Conservation (phyloP, 2,888 invertebrate genomes). For the Diadegma fenestrale region DNA sequence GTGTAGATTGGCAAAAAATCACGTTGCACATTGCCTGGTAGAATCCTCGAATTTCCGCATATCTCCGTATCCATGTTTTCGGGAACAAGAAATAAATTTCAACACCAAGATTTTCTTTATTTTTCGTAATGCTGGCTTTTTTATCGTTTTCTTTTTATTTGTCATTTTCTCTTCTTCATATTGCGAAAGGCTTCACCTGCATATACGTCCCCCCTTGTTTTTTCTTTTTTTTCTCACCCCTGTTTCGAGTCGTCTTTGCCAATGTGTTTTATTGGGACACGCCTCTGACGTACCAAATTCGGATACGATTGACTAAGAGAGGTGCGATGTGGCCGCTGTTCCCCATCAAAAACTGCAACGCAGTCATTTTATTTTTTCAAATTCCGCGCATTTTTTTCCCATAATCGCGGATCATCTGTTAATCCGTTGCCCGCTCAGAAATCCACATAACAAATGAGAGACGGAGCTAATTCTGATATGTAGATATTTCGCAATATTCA, state of each 20-base stretch:
- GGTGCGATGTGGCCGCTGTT: slow-evolving; percentile 76
- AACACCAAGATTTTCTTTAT: neutral
- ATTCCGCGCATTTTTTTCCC: no score
- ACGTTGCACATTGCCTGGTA: neutral
- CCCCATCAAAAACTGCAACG: slow-evolving; percentile 76
- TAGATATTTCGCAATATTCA: slow-evolving; percentile 46
- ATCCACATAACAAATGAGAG: slow-evolving; percentile 1
- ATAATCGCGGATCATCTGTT: neutral
- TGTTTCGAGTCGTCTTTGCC: slow-evolving; percentile 71
- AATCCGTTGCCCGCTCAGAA: neutral
- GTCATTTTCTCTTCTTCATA: slow-evolving; percentile 79
- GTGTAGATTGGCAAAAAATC: neutral
- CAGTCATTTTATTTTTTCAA: slow-evolving; percentile 9
- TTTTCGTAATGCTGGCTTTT: slow-evolving; percentile 57
- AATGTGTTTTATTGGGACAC: slow-evolving; percentile 78
- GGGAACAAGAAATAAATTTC: neutral
- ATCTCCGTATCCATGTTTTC: neutral
- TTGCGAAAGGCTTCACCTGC: slow-evolving; percentile 80
- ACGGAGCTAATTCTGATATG: slow-evolving; percentile 57
- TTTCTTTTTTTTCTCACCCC: neutral
- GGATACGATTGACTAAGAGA: slow-evolving; percentile 84
- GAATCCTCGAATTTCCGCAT: neutral
- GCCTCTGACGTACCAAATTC: slow-evolving; percentile 75
- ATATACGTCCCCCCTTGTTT: slow-evolving; percentile 70
- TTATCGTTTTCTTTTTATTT: slow-evolving; percentile 41